Conservation (phyloP, 2,888 invertebrate genomes). For the Aphidius colemani region DNA sequence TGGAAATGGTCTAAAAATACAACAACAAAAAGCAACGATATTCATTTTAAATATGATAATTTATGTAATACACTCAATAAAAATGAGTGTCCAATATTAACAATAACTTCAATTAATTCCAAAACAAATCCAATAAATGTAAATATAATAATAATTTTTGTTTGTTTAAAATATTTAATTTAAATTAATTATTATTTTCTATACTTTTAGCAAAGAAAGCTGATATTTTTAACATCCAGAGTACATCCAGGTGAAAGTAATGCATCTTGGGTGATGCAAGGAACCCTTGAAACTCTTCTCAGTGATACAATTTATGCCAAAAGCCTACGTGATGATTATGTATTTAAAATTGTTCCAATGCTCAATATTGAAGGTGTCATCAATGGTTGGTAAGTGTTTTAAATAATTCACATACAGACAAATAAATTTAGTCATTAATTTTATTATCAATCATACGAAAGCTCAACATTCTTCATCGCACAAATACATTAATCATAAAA, state of each 20-base stretch:
- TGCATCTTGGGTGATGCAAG: constrained; percentile 88
- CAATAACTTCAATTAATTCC: constrained; percentile 71
- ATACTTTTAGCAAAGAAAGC: constrained; percentile 65
- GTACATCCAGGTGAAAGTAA: constrained; percentile 91
- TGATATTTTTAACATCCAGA: constrained; percentile 76
- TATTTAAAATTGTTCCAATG: constrained; percentile 89
- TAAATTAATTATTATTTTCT: constrained; percentile 11
- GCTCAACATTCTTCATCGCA: constrained; percentile 10
- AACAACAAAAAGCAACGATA: constrained; percentile 55
- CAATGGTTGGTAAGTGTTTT: constrained; percentile 75
- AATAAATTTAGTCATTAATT: constrained; percentile 7
- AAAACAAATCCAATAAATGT: constrained; percentile 66
- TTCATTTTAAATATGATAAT: constrained; percentile 70
- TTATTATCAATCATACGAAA: constrained; percentile 20
- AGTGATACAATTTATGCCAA: constrained; percentile 65
- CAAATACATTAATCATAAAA: constrained; percentile 12
- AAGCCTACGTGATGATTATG: constrained; percentile 70
- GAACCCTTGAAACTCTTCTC: constrained; percentile 71
- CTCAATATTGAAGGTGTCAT: constrained; percentile 87
- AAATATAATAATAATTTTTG: constrained; percentile 33
- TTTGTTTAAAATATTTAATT: background rate
- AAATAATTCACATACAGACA: background rate
- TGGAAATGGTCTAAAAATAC: constrained; percentile 68
- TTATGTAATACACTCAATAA: constrained; percentile 74
- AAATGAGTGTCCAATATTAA: constrained; percentile 77